Evolutionary conservation across 2,888 invertebrate genomes (phyloP), one percentile per base, ranked within the genome.

Genomic region (Apodemia zela): DNA sequence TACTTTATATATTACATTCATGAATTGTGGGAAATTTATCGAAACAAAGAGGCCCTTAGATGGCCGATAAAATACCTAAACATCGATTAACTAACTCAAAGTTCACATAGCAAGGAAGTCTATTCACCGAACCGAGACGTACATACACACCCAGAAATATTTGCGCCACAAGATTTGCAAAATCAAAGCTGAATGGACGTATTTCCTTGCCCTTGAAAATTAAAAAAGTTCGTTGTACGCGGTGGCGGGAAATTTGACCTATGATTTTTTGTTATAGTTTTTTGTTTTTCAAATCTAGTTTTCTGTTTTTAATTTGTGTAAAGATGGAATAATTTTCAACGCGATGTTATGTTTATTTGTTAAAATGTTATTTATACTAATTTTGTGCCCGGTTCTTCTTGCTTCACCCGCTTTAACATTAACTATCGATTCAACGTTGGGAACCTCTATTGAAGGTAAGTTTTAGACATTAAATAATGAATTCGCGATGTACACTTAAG

Each of bases 381-480:
- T 82, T 70, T 70, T 86, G 83, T 88, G 86, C 65, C 88, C 86
- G 73, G 84, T 80, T 73, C 69, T 87, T 70, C 81, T 90, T 33
- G 87, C 78, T 2, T 84, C 81, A 17, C 84, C 78, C 4, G 90
- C 87, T 10, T 82, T 86, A 67, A 89, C 90, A 0, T 63, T 91
- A 49, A 89, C 90, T 6, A 90, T 91, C 18, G 90, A 91, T 68
- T 84, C 90, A 0, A 84, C 87, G 64, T 79, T 91, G 62, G 90
- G 91, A 45, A 91, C 91, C 47, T 90, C 91, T 2, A 73, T 89
- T 63, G 91, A 91, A 84, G 91, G 91, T 90, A 75, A 82, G 80
- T 61, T 17, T 38, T 35, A 35, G 6, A 38, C 3, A 38, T 3
- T 38, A 13, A 38, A 13, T 38, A 38, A 38, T 13, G 13, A 38